phyloP scores from a whole-genome alignment of 2,113 vertebrate genomes.

The Dasypus novemcinctus region DNA sequence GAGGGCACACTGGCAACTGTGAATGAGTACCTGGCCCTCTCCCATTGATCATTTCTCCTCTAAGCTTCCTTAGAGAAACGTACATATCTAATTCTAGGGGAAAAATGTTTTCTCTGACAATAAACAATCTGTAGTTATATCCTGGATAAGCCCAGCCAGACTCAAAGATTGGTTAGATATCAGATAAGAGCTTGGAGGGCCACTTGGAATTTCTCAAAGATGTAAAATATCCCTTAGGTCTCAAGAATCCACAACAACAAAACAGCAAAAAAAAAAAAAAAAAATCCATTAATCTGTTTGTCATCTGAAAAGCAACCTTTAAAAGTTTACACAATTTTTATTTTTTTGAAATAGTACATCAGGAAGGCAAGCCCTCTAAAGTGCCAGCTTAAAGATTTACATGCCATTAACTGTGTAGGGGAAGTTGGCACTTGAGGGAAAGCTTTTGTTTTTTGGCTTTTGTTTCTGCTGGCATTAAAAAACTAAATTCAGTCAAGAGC shows the following conservation, averaged over 20 bases:
- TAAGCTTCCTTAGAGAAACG: conserved; percentile 36
- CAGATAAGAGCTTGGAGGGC: conserved; percentile 71
- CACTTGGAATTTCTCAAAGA: conserved; percentile 68
- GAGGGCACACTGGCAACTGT: background rate
- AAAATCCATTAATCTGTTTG: conserved; percentile 78
- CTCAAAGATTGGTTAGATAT: conserved; percentile 70
- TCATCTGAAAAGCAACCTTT: conserved; percentile 76
- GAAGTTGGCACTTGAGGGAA: background rate
- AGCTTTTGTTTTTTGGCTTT: conserved; percentile 17
- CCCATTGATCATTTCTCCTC: conserved; percentile 53
- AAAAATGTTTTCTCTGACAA: conserved; percentile 66
- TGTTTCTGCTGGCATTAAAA: background rate
- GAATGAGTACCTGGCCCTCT: conserved; percentile 33
- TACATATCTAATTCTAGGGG: conserved; percentile 44
- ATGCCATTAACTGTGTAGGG: background rate
- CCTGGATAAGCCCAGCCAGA: conserved; percentile 68
- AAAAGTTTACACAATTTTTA: conserved; percentile 77
- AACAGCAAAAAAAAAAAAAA: conserved; percentile 51
- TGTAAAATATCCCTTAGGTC: conserved; percentile 74
- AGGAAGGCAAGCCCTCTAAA: conserved; percentile 26
- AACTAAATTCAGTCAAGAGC: conserved; percentile 8
- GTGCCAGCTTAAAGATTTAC: conserved; percentile 60
- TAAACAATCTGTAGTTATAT: conserved; percentile 72
- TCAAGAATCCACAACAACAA: conserved; percentile 66
- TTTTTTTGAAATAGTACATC: conserved; percentile 79